Percentiles rank a stretch among this genome's conserved stretches.
Evolutionary conservation across 1,140 invertebrate genomes (phyloP).

Genomic region (Anagrus nilaparvatae): DNA sequence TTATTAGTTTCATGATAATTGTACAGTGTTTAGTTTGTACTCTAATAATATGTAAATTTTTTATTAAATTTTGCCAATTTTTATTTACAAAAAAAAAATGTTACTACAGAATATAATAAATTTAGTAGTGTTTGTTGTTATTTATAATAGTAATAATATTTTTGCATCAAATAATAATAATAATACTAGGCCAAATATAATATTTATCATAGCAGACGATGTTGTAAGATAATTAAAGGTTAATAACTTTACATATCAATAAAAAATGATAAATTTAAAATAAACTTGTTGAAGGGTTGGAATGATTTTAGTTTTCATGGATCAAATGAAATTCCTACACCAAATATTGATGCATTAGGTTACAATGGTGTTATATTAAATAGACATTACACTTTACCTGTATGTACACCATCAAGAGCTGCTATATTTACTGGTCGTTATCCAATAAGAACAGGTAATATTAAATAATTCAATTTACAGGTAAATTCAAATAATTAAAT

Average conservation of each 20-base stretch:
- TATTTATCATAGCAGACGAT: slow-evolving; percentile 51
- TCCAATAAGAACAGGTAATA: slow-evolving; percentile 48
- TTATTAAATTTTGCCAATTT: too few relatives aligned
- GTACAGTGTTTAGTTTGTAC: too few relatives aligned
- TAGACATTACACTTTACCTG: slow-evolving; percentile 48
- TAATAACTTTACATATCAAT: background rate
- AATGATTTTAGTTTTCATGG: slow-evolving; percentile 66
- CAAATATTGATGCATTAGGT: slow-evolving; percentile 56
- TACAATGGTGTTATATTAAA: slow-evolving; percentile 51
- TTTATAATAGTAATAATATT: too few relatives aligned
- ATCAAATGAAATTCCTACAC: slow-evolving; percentile 53
- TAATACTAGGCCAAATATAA: slow-evolving; percentile 47
- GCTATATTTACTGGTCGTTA: slow-evolving; percentile 54
- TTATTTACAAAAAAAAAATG: too few relatives aligned
- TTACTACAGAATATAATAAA: too few relatives aligned
- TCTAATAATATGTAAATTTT: too few relatives aligned
- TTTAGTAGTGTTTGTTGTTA: too few relatives aligned
- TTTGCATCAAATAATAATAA: too few relatives aligned
- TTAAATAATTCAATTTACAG: background rate
- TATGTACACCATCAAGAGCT: slow-evolving; percentile 52
- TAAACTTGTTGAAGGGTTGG: too few relatives aligned
- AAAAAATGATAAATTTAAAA: slow-evolving; percentile 4
- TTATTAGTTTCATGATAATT: too few relatives aligned
- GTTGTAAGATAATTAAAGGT: slow-evolving; percentile 35
- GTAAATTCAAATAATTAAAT: slow-evolving; percentile 5